Conservation (phyloP, 2,113 vertebrate genomes). For the Polypterus bichir region DNA sequence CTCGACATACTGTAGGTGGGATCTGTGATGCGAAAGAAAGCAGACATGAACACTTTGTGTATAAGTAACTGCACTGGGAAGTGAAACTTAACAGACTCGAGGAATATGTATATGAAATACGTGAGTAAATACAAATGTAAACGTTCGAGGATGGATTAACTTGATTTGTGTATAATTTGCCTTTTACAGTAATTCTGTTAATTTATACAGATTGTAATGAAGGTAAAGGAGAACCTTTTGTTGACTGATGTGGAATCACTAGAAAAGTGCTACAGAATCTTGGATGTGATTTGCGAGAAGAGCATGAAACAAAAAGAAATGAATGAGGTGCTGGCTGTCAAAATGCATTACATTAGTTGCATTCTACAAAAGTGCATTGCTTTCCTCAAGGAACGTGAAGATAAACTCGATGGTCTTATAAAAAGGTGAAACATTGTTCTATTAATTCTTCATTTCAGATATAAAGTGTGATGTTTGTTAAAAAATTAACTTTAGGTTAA, state of each 20-base stretch:
- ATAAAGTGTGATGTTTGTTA: too few species aligned
- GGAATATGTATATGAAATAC: too few species aligned
- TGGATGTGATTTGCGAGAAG: slow-evolving; percentile 92
- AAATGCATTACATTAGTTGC: slow-evolving; percentile 95
- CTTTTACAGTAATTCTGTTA: not conserved
- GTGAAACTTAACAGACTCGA: too few species aligned
- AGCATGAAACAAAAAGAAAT: slow-evolving; percentile 95
- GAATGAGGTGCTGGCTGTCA: slow-evolving; percentile 96
- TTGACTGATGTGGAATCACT: slow-evolving; percentile 68
- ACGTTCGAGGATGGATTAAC: too few species aligned
- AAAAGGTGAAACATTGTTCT: slow-evolving; percentile 49
- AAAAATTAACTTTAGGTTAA: too few species aligned
- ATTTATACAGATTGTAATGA: slow-evolving; percentile 68
- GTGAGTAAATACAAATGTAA: too few species aligned
- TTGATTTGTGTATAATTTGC: too few species aligned
- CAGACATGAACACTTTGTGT: too few species aligned
- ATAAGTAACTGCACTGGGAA: too few species aligned
- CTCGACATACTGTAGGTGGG: too few species aligned
- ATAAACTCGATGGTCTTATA: slow-evolving; percentile 73
- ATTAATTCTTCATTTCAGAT: not conserved
- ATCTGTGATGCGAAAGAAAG: too few species aligned
- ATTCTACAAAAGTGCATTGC: slow-evolving; percentile 75
- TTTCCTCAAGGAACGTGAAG: slow-evolving; percentile 75
- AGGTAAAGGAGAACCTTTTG: slow-evolving; percentile 84
- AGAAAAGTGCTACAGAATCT: slow-evolving; percentile 72